Percentiles rank a stretch among this genome's conserved stretches.
Evolutionary conservation across 1,140 invertebrate species (phyloP).

Genomic region (Listronotus bonariensis): DNA sequence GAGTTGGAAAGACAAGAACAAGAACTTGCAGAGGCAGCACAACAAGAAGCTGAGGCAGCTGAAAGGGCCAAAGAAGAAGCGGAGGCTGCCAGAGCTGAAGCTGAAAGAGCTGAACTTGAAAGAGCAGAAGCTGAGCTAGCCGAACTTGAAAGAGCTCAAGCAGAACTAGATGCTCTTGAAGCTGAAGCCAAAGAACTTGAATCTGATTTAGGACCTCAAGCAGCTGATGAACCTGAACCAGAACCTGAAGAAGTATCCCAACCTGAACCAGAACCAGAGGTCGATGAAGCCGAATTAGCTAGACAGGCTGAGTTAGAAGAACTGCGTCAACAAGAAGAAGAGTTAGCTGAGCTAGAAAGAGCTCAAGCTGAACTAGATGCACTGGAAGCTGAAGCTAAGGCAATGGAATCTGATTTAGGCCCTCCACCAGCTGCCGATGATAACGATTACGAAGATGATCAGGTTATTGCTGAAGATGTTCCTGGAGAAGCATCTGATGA

Average conservation of each 20-base stretch:
- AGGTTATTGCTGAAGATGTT: constrained; percentile 43
- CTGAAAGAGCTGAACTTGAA: constrained; percentile 62
- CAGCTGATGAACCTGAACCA: constrained; percentile 51
- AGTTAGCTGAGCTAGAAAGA: constrained; percentile 37
- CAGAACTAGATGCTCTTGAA: constrained; percentile 45
- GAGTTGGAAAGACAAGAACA: constrained; percentile 59
- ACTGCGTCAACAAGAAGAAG: constrained; percentile 33
- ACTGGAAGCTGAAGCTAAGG: constrained; percentile 40
- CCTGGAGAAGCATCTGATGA: constrained; percentile 41
- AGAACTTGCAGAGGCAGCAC: constrained; percentile 61
- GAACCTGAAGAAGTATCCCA: constrained; percentile 50
- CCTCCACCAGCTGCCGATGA: constrained; percentile 47
- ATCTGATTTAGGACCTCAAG: constrained; percentile 52
- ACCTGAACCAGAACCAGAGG: constrained; percentile 46
- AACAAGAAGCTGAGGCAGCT: constrained; percentile 56
- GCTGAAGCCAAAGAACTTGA: constrained; percentile 48
- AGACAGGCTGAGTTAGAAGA: constrained; percentile 44
- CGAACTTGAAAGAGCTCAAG: no score
- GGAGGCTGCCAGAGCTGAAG: constrained; percentile 57
- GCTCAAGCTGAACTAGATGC: constrained; percentile 39
- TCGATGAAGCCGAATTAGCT: constrained; percentile 55
- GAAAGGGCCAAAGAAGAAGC: constrained; percentile 59
- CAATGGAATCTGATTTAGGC: constrained; percentile 33
- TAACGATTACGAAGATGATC: constrained; percentile 48
- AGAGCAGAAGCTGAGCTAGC: constrained; percentile 63